These are phyloP conservation scores for Drosophila trichaetosa DNA, from an alignment of 2,888 invertebrate genomes.

Conservation along the genomic window DNA sequence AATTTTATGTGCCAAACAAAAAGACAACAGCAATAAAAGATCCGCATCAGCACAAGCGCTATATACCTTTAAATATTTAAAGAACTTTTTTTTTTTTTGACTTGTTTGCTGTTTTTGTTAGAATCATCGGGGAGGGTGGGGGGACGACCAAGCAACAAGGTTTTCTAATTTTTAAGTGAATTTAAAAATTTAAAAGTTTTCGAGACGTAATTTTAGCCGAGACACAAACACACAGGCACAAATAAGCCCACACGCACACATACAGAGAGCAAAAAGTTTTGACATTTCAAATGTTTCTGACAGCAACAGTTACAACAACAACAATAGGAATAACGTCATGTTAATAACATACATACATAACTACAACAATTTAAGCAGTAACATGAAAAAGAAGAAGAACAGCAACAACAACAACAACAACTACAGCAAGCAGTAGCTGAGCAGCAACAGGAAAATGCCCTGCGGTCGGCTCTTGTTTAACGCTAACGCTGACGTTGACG, in stretches of 20 bases:
- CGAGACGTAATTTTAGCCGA: conserved; percentile 23
- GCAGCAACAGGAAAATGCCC: conserved; percentile 64
- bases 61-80: conserved; percentile 70
- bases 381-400: conserved; percentile 1
- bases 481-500: conserved; percentile 55
- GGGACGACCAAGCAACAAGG: conserved; percentile 10
- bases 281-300: conserved; percentile 80
- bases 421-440: conserved; percentile 5
- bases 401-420: background rate
- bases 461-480: conserved; percentile 57
- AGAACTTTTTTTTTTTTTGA: conserved; percentile 21
- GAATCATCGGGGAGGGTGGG: background rate
- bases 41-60: conserved; percentile 38
- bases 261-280: conserved; percentile 64
- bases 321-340: conserved; percentile 63
- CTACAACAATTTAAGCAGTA: conserved; percentile 40
- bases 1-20: conserved; percentile 24
- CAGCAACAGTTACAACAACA: conserved; percentile 46
- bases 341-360: conserved; percentile 67
- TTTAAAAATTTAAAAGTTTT: conserved; percentile 74
- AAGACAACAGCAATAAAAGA: conserved; percentile 34
- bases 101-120: background rate
- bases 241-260: conserved; percentile 11
- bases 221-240: conserved; percentile 12
- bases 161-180: conserved; percentile 74